Evolutionary conservation across 1,140 invertebrate species (phyloP).

Genomic region (Eupristina koningsbergeri): DNA sequence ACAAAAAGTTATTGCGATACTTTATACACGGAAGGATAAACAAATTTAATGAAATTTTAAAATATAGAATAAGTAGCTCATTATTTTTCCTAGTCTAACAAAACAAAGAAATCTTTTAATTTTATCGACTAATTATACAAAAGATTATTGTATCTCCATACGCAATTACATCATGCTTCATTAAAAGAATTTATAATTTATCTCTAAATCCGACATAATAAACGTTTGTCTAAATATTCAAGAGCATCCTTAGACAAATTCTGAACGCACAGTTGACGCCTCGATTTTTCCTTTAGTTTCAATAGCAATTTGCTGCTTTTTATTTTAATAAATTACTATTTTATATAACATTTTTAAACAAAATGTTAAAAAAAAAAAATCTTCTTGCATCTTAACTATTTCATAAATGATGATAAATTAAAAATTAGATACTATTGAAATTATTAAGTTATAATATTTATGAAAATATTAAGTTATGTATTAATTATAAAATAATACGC

Average conservation of each 20-base stretch:
- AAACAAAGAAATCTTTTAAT: neutral
- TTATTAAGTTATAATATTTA: too few relatives aligned
- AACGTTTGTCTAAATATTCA: neutral
- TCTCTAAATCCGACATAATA: constrained; percentile 1
- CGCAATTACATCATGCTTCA: neutral
- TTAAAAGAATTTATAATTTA: neutral
- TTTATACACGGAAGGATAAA: too few relatives aligned
- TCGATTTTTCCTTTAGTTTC: constrained; percentile 11
- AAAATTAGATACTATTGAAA: too few relatives aligned
- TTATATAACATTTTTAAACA: too few relatives aligned
- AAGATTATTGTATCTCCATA: neutral
- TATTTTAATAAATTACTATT: neutral
- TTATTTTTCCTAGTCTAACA: neutral
- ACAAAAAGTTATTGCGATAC: too few relatives aligned
- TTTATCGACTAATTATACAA: neutral
- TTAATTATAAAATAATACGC: too few relatives aligned
- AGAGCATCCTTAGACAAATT: neutral
- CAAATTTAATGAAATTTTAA: neutral
- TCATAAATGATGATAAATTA: too few relatives aligned
- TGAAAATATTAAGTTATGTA: too few relatives aligned
- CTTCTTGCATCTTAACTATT: too few relatives aligned
- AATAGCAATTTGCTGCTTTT: neutral
- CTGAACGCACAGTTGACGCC: neutral
- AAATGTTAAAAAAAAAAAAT: too few relatives aligned
- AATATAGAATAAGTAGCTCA: neutral